Conservation (phyloP, 2,113 vertebrate genomes). For the Anarhynchus alexandrinus region DNA sequence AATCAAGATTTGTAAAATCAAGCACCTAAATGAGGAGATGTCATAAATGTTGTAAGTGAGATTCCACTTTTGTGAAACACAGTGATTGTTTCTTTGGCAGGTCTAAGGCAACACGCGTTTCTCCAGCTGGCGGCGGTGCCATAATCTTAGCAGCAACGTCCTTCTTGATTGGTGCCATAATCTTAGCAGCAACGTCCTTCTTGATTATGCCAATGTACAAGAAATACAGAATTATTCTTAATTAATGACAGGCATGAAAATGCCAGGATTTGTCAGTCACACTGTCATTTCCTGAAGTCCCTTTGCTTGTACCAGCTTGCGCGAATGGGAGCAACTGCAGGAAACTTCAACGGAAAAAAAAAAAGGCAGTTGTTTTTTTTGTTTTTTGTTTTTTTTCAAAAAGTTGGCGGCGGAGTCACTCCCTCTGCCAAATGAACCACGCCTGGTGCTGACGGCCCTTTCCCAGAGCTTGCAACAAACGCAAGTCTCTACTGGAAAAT, state of each 20-base stretch:
- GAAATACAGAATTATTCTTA: background rate
- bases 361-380: too few species aligned
- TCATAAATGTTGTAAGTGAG: background rate
- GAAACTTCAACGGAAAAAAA: background rate
- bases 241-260: background rate
- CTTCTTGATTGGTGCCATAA: background rate
- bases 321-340: background rate
- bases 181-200: background rate
- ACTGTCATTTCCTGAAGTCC: background rate
- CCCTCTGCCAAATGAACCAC: slow-evolving; percentile 30
- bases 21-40: background rate
- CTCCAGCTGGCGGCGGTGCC: background rate
- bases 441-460: background rate
- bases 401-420: background rate
- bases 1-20: background rate
- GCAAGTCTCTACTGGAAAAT: background rate
- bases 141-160: background rate
- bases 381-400: background rate
- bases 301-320: background rate
- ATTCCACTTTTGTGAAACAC: background rate
- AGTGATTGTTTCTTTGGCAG: background rate
- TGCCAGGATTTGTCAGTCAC: background rate
- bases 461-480: background rate
- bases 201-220: background rate
- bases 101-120: background rate